Evolutionary conservation across 2,888 invertebrate genomes (phyloP).

Genomic region (Cybosia mesomella): DNA sequence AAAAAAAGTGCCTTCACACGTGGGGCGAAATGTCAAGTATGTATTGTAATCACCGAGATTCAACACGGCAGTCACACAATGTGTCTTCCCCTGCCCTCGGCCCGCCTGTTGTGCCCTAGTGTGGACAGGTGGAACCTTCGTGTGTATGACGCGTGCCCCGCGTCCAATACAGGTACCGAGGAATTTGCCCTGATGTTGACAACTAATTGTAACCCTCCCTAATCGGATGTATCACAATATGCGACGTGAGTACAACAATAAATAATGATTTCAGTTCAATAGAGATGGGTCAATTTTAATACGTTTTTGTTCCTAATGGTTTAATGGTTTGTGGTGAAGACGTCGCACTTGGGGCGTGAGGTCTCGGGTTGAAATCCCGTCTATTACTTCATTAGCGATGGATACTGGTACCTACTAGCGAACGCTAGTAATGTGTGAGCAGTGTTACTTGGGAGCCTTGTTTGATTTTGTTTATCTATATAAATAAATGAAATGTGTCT

Average conservation of each 20-base stretch:
- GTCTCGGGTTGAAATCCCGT: too few relatives aligned
- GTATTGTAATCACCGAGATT: constrained; percentile 1
- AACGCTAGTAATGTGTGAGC: too few relatives aligned
- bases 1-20: not conserved
- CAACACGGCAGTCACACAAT: not conserved
- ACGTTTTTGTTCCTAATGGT: too few relatives aligned
- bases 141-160: not conserved
- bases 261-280: too few relatives aligned
- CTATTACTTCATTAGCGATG: too few relatives aligned
- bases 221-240: not conserved
- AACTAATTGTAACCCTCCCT: not conserved
- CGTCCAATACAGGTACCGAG: not conserved
- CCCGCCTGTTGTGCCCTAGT: not conserved
- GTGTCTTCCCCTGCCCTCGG: not conserved
- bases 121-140: not conserved
- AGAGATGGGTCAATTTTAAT: too few relatives aligned
- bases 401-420: not conserved
- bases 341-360: not conserved
- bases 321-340: too few relatives aligned
- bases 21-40: not conserved
- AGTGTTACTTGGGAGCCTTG: not conserved
- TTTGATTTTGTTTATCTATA: not conserved
- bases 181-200: not conserved
- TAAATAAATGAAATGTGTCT: too few relatives aligned
- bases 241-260: not conserved